phyloP scores from a whole-genome alignment of 2,888 invertebrate genomes.

The Cephus nigrinus region DNA sequence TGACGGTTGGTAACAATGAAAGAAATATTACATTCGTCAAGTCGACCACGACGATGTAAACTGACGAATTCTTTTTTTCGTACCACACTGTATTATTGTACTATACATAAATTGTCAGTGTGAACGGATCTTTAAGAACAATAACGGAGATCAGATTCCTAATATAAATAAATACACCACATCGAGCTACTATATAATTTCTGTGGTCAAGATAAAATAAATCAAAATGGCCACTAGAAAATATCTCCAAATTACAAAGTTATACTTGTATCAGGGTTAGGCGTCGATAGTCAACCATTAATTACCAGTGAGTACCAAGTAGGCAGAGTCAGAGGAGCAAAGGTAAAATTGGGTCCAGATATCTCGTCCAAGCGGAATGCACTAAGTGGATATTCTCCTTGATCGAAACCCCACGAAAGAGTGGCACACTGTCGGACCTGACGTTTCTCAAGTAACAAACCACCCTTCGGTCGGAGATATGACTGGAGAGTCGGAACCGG shows the following conservation, averaged over 20 bases:
- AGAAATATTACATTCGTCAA: background rate
- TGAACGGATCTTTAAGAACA: background rate
- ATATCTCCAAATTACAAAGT: background rate
- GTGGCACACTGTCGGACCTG: background rate
- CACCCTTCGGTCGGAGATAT: background rate
- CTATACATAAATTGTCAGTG: background rate
- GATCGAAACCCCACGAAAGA: background rate
- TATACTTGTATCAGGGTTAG: background rate
- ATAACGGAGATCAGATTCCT: background rate
- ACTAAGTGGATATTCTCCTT: background rate
- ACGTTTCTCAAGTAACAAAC: background rate
- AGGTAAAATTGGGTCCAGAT: background rate
- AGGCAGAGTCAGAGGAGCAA: background rate
- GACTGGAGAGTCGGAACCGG: constrained; percentile 30
- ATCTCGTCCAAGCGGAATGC: background rate
- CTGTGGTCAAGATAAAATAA: too few species aligned
- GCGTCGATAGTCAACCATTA: background rate
- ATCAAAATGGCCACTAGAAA: background rate
- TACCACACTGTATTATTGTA: background rate
- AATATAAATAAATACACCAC: background rate
- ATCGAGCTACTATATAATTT: background rate
- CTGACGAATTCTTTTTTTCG: background rate
- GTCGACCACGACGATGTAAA: background rate
- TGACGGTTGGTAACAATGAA: background rate
- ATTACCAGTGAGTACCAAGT: background rate